Evolutionary conservation across 2,797 vertebrate genomes (phyloP).

Genomic region (Xenentodon cancila): DNA sequence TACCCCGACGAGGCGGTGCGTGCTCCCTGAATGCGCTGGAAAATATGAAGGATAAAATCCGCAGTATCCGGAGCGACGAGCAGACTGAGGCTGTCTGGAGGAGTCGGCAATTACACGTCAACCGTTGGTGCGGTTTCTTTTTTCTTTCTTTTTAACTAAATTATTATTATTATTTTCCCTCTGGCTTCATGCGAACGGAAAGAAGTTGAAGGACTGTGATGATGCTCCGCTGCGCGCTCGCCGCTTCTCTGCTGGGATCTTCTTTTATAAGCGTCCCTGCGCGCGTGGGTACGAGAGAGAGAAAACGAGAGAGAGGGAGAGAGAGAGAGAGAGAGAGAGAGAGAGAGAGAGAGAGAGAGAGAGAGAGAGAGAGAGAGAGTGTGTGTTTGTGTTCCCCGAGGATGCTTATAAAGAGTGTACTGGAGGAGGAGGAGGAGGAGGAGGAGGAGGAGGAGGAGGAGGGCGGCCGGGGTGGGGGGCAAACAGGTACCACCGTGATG

Average conservation of each 20-base stretch:
- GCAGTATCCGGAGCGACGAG: slow-evolving; percentile 59
- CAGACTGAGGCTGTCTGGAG: slow-evolving; percentile 33
- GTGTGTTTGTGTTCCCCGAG: slow-evolving; percentile 32
- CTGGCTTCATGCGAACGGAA: too few species aligned
- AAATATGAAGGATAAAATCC: slow-evolving; percentile 52
- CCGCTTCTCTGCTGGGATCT: slow-evolving; percentile 43
- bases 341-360: too few species aligned
- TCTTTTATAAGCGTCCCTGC: slow-evolving; percentile 33
- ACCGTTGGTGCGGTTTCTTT: too few species aligned
- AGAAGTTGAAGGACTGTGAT: slow-evolving; percentile 46
- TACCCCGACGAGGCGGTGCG: slow-evolving; percentile 10
- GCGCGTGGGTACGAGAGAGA: background rate
- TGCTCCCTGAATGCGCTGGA: slow-evolving; percentile 28
- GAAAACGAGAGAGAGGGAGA: too few species aligned
- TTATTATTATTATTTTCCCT: too few species aligned
- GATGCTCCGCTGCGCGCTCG: slow-evolving; percentile 39
- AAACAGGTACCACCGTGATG: slow-evolving; percentile 15
- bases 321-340: too few species aligned
- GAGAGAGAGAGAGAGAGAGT: background rate
- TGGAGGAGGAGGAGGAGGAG: slow-evolving; percentile 1
- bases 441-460: slow-evolving; percentile 3
- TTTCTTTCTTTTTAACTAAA: too few species aligned
- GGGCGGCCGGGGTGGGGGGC: slow-evolving; percentile 7
- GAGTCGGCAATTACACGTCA: too few species aligned
- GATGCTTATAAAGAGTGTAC: slow-evolving; percentile 46